Conservation (phyloP, 2,888 invertebrate species). For the Epsilonema sp. region DNA sequence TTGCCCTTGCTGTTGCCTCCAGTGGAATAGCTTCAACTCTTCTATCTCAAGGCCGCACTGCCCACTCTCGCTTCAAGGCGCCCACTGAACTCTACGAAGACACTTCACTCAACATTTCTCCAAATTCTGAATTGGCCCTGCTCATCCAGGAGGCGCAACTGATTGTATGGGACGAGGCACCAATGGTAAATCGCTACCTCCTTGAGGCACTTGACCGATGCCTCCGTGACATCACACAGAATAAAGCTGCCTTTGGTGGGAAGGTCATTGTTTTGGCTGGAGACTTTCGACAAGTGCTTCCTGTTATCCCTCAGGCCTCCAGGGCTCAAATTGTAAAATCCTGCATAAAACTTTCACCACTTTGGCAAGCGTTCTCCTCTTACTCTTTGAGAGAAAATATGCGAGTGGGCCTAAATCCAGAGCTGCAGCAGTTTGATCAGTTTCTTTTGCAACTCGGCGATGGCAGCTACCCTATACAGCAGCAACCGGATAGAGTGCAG, state of each 20-base stretch:
- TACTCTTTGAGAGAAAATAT: constrained; percentile 6
- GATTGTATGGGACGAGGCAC: constrained; percentile 12
- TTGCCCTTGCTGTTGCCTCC: not conserved
- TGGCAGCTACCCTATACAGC: constrained; percentile 1
- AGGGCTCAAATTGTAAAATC: not conserved
- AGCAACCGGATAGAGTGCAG: not conserved
- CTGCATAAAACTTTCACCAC: not conserved
- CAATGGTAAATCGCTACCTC: constrained; percentile 9
- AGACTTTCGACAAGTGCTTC: constrained; percentile 13
- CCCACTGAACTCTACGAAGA: not conserved
- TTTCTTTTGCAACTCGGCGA: constrained; percentile 6
- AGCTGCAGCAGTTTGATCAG: constrained; percentile 6
- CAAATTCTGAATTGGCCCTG: not conserved
- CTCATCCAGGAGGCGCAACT: constrained; percentile 6
- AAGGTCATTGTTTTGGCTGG: constrained; percentile 11
- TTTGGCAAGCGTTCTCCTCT: not conserved
- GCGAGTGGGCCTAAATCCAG: constrained; percentile 1
- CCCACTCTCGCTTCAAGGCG: not conserved
- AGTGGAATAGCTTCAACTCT: not conserved
- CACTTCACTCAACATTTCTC: not conserved
- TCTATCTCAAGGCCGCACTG: not conserved
- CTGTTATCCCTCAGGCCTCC: constrained; percentile 6
- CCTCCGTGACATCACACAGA: not conserved
- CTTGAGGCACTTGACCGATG: constrained; percentile 9
- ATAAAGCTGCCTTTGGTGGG: constrained; percentile 8